Conservation (phyloP, 37 sponge, comb jelly and placozoan genomes). For the Ephydatia muelleri region DNA sequence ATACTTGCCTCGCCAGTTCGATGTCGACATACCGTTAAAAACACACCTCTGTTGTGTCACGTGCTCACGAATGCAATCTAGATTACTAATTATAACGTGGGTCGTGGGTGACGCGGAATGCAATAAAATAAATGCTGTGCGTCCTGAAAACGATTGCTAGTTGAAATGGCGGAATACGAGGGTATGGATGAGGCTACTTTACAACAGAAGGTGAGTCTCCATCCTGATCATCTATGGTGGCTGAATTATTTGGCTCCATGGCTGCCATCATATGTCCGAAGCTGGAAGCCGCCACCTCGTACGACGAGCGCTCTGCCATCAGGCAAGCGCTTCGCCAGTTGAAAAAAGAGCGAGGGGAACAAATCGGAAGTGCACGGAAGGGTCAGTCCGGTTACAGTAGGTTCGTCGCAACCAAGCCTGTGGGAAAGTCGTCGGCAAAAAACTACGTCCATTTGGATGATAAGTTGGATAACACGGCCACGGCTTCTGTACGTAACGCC, state of each 20-base stretch:
- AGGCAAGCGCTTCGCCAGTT: conserved; percentile 54
- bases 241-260: background rate
- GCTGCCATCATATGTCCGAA: conserved; percentile 1
- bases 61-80: background rate
- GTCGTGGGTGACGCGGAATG: background rate
- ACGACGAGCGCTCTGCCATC: conserved; percentile 76
- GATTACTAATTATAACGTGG: background rate
- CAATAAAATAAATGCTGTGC: background rate
- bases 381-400: conserved; percentile 65
- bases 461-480: background rate
- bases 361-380: background rate
- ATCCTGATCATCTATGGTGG: background rate
- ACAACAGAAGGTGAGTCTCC: conserved; percentile 40
- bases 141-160: background rate
- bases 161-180: conserved; percentile 35
- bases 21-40: background rate
- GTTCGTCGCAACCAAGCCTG: conserved; percentile 34
- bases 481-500: background rate
- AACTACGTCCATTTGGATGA: background rate
- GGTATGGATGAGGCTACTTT: conserved; percentile 49
- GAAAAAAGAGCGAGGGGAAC: conserved; percentile 50
- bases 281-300: conserved; percentile 54
- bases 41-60: background rate
- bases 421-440: background rate
- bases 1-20: background rate